Base-by-base conservation (phyloP, 2,888 invertebrate genomes). In the Xylota segnis region DNA sequence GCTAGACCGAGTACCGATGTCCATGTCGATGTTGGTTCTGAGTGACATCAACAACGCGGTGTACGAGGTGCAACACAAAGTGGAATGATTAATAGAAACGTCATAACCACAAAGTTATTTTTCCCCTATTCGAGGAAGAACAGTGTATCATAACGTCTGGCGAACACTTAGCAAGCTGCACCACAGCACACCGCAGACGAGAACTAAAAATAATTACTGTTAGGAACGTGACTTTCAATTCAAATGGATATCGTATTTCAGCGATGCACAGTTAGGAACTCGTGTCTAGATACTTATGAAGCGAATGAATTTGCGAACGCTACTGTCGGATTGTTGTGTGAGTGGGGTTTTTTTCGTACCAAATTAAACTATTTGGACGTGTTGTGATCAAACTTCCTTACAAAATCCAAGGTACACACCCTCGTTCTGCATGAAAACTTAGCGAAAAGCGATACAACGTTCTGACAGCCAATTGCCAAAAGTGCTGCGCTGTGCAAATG, bases 141-240 rank as follows among this genome's bases (percentile, higher is more conserved):
- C 14, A n/a, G 37, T 37, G 58, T 37, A 45, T 32, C 29, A 34
- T 23, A 23, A 23, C 37, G 5, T n/a, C 32, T 3, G 18, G 14
- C 16, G 12, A 56, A 32, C 68, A 54, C 34, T 29, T 32, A 54
- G 14, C 29, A 54, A 4, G 9, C 27, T 29, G 29, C 45, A 43
- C 43, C 43, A 14, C 6, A 43, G 6, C 14, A 37, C 32, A 34
- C 2, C 16, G 23, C 40, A 29, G 43, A 14, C 43, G 43, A 43
- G 7, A 75, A 40, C 66, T 68, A 52, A 32, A 50, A 58, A 68
- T 68, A 32, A 68, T 59, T 59, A 58, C 76, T 43, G 66, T 76
- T 68, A 76, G 76, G 59, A 58, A 59, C 76, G 76, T 76, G 76
- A 76, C 76, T 59, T 76, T 66, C 52, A 68, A 68, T 68, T 76